Percentiles rank a stretch among this genome's conserved stretches.
Conservation (phyloP, 2,797 vertebrate species). For the Gallirallus australis region DNA sequence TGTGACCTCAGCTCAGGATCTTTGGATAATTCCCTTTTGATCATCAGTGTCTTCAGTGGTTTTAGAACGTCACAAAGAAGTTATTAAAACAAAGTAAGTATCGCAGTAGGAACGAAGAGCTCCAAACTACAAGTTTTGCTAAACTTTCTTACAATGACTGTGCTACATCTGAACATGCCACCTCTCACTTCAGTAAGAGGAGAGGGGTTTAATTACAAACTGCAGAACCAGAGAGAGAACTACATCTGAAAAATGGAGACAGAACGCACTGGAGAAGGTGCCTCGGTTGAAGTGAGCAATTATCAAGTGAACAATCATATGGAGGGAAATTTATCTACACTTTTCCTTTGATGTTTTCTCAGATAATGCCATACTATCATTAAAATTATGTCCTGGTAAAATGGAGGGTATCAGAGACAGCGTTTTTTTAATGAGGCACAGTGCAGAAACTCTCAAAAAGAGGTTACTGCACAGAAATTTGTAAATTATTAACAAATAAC, state of each 20-base stretch:
- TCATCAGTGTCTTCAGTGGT: conserved; percentile 90
- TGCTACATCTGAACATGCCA: not conserved
- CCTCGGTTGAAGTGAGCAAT: not conserved
- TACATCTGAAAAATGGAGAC: not conserved
- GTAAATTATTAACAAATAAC: not conserved
- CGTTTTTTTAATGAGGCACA: not conserved
- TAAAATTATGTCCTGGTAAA: not conserved
- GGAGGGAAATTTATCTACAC: not conserved
- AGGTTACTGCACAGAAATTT: not conserved
- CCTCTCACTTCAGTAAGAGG: not conserved
- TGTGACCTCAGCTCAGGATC: conserved; percentile 90
- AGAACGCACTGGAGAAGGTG: not conserved
- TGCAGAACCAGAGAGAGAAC: not conserved
- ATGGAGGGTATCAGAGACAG: not conserved
- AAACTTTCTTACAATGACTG: not conserved
- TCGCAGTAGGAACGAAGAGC: not conserved
- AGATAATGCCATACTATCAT: too few species aligned
- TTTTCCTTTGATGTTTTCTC: not conserved
- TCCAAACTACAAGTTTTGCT: not conserved
- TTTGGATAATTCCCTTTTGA: conserved; percentile 93
- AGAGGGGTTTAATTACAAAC: not conserved
- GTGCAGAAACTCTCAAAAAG: not conserved
- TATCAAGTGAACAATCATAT: not conserved
- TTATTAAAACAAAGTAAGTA: not conserved
- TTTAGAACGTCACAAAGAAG: conserved; percentile 36